A percentile compares a stretch with the other conserved stretches of the same genome.
phyloP scores from a whole-genome alignment of 30 jellyfish, hydroid and myxozoan genomes.

The Mastigias papua region DNA sequence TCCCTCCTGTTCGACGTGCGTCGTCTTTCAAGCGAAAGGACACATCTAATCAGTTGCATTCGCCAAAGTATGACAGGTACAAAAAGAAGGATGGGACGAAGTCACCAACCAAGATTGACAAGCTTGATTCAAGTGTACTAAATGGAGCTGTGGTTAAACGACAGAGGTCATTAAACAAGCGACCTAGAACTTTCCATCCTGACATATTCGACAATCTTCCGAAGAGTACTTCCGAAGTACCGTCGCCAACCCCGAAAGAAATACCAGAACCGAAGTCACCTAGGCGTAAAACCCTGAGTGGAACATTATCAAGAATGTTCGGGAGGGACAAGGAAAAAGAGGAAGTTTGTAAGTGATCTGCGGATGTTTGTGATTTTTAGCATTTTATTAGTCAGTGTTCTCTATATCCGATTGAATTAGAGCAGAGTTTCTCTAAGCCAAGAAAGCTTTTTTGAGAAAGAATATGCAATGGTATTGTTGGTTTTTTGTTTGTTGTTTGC shows the following conservation, averaged over 20 bases:
- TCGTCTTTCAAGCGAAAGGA: conserved; percentile 56
- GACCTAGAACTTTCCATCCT: conserved; percentile 72
- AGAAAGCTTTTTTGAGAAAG: too few relatives aligned
- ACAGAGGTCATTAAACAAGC: conserved; percentile 43
- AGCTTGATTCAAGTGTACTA: not conserved
- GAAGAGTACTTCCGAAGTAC: conserved; percentile 14
- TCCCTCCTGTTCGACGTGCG: conserved; percentile 48
- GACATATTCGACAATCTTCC: conserved; percentile 45
- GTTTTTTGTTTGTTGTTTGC: too few relatives aligned
- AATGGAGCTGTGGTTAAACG: conserved; percentile 51
- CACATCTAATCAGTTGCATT: conserved; percentile 20
- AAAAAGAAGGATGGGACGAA: conserved; percentile 34
- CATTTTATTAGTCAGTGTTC: too few relatives aligned
- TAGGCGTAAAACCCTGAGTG: conserved; percentile 55
- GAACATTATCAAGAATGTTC: conserved; percentile 69
- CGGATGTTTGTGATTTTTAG: too few relatives aligned
- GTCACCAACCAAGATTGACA: not conserved
- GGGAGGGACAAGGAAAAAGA: conserved; percentile 59
- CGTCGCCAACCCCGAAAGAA: not conserved
- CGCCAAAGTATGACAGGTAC: conserved; percentile 37
- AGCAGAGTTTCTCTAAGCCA: too few relatives aligned
- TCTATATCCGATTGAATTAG: too few relatives aligned
- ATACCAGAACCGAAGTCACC: conserved; percentile 57
- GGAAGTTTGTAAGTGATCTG: conserved; percentile 10
- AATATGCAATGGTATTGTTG: too few relatives aligned